These are phyloP conservation scores for Bucorvus abyssinicus DNA, from an alignment of 2,797 vertebrate species.

Conservation along the genomic window DNA sequence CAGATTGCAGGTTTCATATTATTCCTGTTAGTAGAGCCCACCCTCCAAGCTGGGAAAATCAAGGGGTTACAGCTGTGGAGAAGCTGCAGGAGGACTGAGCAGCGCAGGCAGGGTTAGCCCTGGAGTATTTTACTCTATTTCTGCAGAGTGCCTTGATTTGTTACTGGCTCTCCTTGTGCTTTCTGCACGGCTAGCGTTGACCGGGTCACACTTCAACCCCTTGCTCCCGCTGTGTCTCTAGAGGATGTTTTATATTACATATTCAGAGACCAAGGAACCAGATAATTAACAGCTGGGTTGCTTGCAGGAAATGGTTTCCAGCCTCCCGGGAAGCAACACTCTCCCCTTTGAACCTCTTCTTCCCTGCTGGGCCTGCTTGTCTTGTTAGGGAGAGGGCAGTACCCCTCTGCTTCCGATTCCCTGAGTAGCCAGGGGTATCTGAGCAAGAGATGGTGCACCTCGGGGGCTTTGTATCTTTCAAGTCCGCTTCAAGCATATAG, in stretches of 20 bases:
- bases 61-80: neutral
- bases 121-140: neutral
- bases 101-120: neutral
- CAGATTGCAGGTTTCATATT: neutral
- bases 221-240: neutral
- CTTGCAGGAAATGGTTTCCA: neutral
- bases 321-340: neutral
- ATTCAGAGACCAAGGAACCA: constrained; percentile 13
- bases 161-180: neutral
- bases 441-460: neutral
- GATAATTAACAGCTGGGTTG: constrained; percentile 36
- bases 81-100: neutral
- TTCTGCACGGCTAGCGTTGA: constrained; percentile 28
- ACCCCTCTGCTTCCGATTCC: rapidly evolving
- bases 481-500: neutral
- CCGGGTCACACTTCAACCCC: neutral
- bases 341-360: neutral
- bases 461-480: neutral
- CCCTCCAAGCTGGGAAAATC: neutral
- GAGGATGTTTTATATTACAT: neutral
- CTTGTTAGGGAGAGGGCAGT: neutral
- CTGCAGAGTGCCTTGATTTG: neutral
- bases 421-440: neutral
- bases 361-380: neutral
- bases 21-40: neutral